Evolutionary conservation across 2,113 vertebrate genomes (phyloP).

Genomic region (Callipepla squamata): DNA sequence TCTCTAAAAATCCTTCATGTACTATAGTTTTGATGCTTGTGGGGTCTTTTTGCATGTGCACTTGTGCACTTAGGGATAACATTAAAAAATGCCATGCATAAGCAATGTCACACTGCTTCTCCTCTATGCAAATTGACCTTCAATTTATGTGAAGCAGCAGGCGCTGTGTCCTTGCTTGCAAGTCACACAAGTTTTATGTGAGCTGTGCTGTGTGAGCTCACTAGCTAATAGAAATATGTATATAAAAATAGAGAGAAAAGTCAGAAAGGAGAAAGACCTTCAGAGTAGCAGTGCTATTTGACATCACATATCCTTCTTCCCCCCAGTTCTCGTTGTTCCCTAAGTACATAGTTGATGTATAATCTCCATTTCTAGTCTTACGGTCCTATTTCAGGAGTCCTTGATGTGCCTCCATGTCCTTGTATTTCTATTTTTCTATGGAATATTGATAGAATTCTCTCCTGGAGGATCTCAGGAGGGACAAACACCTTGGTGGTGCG

Average conservation of each 20-base stretch:
- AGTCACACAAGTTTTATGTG: slow-evolving; percentile 5
- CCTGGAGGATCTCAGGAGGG: not conserved
- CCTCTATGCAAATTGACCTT: slow-evolving; percentile 39
- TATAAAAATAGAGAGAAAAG: slow-evolving; percentile 50
- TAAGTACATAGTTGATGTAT: not conserved
- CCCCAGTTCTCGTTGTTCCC: not conserved
- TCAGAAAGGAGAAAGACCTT: slow-evolving; percentile 1
- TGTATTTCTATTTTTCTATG: not conserved
- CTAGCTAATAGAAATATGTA: slow-evolving; percentile 36
- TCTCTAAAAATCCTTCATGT: not conserved
- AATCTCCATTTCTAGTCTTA: not conserved
- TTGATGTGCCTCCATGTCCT: not conserved
- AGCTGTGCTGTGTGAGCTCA: not conserved
- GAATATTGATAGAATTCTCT: not conserved
- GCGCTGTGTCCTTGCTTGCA: slow-evolving; percentile 2
- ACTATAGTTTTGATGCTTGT: not conserved
- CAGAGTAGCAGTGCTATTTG: not conserved
- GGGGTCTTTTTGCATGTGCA: not conserved
- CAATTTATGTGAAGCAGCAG: slow-evolving; percentile 13
- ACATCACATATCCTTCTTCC: not conserved
- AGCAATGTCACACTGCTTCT: not conserved
- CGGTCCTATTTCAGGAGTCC: not conserved
- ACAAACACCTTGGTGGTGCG: fast-evolving
- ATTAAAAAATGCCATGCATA: not conserved
- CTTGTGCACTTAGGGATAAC: not conserved